Conservation (phyloP, 2,888 invertebrate genomes). For the Hypercompe scribonia region DNA sequence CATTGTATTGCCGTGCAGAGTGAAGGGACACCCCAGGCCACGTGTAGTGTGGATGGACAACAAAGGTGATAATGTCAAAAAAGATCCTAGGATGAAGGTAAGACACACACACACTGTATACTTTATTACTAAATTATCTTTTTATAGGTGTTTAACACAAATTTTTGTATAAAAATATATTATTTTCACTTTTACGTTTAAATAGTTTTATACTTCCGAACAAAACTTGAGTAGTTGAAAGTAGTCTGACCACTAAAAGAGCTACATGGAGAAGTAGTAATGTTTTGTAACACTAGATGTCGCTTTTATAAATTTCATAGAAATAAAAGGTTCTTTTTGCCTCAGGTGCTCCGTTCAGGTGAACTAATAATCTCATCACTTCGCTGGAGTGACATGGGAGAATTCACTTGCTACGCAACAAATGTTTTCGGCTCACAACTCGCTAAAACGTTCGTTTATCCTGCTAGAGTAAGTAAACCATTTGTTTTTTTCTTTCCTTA, state of each 20-base stretch:
- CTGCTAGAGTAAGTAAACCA: conserved; percentile 81
- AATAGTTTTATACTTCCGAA: no score
- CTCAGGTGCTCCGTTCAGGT: conserved; percentile 89
- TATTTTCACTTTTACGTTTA: no score
- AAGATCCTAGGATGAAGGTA: conserved; percentile 86
- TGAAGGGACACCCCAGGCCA: conserved; percentile 89
- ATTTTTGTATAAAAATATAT: no score
- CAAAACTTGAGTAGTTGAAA: no score
- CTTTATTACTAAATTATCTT: neutral
- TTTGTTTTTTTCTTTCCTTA: no score
- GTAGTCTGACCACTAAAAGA: conserved; percentile 1
- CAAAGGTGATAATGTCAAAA: conserved; percentile 82
- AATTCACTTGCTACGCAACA: conserved; percentile 91
- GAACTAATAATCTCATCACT: conserved; percentile 91
- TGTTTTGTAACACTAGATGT: neutral
- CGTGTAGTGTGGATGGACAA: conserved; percentile 89
- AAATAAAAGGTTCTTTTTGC: neutral
- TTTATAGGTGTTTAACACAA: no score
- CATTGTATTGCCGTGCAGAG: conserved; percentile 90
- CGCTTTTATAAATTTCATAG: neutral
- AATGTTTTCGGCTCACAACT: conserved; percentile 88
- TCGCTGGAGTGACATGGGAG: conserved; percentile 94
- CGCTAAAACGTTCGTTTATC: conserved; percentile 91
- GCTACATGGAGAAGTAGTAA: neutral
- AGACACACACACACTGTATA: no score